Evolutionary conservation across 2,113 vertebrate genomes (phyloP).

Genomic region (Camelus dromedarius): DNA sequence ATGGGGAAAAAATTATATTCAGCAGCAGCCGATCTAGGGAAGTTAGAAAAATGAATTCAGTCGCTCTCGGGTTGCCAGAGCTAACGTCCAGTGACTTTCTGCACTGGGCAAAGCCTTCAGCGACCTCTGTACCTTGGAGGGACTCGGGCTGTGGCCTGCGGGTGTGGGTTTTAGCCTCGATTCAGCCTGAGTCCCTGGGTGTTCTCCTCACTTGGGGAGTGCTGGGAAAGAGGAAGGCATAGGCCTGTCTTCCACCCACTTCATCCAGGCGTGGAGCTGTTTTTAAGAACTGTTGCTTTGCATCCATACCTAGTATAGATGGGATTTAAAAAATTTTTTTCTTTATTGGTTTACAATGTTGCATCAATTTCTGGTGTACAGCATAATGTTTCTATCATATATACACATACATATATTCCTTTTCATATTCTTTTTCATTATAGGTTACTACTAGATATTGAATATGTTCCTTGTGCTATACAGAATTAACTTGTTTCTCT

Average conservation of each 20-base stretch:
- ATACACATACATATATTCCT: no score
- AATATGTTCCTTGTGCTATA: no score
- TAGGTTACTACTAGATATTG: no score
- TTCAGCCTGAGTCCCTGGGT: neutral
- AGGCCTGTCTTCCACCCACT: neutral
- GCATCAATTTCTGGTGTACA: no score
- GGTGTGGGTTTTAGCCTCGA: neutral
- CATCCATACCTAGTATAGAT: neutral
- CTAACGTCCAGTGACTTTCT: neutral
- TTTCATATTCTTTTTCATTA: no score
- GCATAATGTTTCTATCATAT: no score
- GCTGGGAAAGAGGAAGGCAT: neutral
- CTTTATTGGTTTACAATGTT: no score
- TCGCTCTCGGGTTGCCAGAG: neutral
- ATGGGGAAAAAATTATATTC: neutral
- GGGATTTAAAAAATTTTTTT: no score
- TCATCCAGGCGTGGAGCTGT: neutral
- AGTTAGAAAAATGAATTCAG: constrained; percentile 12
- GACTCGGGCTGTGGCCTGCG: neutral
- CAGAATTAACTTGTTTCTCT: no score
- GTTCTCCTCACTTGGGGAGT: neutral
- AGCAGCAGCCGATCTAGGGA: neutral
- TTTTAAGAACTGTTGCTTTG: neutral
- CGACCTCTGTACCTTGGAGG: neutral
- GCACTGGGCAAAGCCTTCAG: neutral